Conservation (phyloP, 2,797 vertebrate species). For the Pipistrellus nathusii region DNA sequence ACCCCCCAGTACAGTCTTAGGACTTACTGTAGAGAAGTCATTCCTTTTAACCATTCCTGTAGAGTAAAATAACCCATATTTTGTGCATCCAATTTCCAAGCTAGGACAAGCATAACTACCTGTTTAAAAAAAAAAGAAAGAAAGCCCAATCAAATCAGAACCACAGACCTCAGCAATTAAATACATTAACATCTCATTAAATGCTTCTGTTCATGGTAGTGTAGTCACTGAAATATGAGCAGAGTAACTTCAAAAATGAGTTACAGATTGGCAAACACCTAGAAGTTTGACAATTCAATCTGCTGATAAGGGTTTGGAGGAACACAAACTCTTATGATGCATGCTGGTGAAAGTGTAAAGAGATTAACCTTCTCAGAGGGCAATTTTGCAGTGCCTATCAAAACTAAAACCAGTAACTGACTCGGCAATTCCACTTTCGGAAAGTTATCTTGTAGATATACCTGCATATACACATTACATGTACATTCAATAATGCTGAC, state of each 20-base stretch:
- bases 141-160: constrained; percentile 30
- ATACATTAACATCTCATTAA: not conserved
- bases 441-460: not conserved
- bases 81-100: constrained; percentile 99
- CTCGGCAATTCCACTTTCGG: not conserved
- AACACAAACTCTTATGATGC: not conserved
- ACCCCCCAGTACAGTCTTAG: not conserved
- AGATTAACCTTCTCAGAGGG: not conserved
- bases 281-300: not conserved
- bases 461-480: not conserved
- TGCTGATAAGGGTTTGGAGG: not conserved
- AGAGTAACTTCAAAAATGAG: not conserved
- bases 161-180: not conserved
- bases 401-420: not conserved
- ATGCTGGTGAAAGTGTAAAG: not conserved
- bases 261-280: not conserved
- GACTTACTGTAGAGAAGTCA: constrained; percentile 98
- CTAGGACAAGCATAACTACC: constrained; percentile 99
- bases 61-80: constrained; percentile 99
- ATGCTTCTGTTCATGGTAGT: not conserved
- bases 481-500: not conserved
- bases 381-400: not conserved
- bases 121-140: constrained; percentile 81
- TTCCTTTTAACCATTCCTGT: constrained; percentile 99
- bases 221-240: constrained; percentile 24